Evolutionary conservation across 2,888 invertebrate species (phyloP).

Genomic region (Andrena marginata): DNA sequence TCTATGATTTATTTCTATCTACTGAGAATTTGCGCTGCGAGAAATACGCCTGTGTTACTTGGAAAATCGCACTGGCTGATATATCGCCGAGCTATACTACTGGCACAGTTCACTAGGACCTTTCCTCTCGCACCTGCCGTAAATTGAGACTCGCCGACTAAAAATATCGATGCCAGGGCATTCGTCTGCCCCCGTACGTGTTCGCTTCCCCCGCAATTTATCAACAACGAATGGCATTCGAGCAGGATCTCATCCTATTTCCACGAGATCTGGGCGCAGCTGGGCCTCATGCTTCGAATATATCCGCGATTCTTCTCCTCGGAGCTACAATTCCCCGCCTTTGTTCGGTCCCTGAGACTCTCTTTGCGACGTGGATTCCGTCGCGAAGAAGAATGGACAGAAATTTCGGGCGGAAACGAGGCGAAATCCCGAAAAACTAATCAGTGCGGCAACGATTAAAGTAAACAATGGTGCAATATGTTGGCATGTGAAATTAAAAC

Average conservation of each 20-base stretch:
- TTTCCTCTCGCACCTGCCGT: not conserved
- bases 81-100: slow-evolving; percentile 27
- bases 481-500: not conserved
- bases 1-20: not conserved
- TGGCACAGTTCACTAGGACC: not conserved
- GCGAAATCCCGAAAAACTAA: not conserved
- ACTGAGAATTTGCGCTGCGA: not conserved
- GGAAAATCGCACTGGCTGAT: not conserved
- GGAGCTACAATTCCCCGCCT: not conserved
- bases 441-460: too few species aligned
- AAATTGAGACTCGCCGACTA: not conserved
- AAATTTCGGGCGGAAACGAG: not conserved
- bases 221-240: slow-evolving; percentile 16
- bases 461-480: not conserved
- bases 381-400: not conserved
- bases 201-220: not conserved
- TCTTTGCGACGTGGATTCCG: not conserved
- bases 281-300: slow-evolving; percentile 7
- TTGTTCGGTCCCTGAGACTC: not conserved
- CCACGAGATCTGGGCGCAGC: slow-evolving; percentile 3
- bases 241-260: slow-evolving; percentile 15
- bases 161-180: slow-evolving; percentile 1
- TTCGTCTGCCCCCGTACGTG: not conserved
- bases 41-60: not conserved
- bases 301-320: not conserved